Evolutionary conservation across 2,888 invertebrate species (phyloP), one percentile per base, ranked within the genome.

Genomic region (Baccha elongata): DNA sequence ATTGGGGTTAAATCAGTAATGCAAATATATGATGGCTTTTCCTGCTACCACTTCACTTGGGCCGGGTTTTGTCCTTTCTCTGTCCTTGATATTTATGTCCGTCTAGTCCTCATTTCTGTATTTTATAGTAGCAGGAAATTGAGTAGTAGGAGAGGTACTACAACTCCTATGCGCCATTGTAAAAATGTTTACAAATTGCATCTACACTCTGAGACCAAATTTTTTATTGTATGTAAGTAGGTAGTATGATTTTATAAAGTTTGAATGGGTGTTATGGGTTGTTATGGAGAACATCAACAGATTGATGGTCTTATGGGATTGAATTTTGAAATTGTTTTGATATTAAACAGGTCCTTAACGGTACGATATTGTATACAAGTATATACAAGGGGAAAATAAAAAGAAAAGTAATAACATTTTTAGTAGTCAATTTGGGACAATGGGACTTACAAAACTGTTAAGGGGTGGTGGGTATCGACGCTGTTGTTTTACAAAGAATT

Each of bases 1-100:
- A 78, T 83, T 83, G 62, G 72, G 78, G 78, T 83, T 78, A 78
- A 78, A 83, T 78, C 83, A 83, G 83, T 83, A 83, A 83, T 83
- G 83, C 83, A 83, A 78, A 83, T 83, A 78, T 83, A 78, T 83
- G 83, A 73, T 78, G 78, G 78, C 21, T 60, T 73, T 72, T 74
- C 32, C 74, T 21, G 74, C 37, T 62, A 42, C 35, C 62, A 44
- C 35, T 58, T 42, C 58, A 55, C 46, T 46, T 46, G 23, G 15
- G 1, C 17, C 42, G n/a, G 6, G 11, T n/a, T n/a, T n/a, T n/a
- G n/a, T n/a, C 67, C 29, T n/a, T 17, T 4, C 4, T 32, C 15
- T 64, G 64, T 69, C 58, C 64, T 44, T 64, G 52, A 40, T 40
- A 72, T 83, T 83, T 78, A 83, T 78, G 83, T 83, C 64, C 72